Evolutionary conservation across 2,113 vertebrate species (phyloP).

Genomic region (Gallinago jamesoni): DNA sequence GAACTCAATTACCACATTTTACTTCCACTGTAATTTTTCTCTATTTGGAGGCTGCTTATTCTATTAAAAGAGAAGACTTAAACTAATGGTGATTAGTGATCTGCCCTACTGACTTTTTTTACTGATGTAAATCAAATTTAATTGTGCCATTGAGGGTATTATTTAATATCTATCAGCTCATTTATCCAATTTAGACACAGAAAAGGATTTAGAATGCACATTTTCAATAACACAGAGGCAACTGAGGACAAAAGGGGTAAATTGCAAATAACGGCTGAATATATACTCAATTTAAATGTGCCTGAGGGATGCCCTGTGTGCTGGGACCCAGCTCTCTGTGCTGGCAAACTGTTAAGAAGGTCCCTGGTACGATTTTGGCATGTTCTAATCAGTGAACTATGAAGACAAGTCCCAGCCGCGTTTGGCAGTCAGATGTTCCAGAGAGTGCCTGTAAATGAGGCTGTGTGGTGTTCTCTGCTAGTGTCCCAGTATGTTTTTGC

Average conservation of each 20-base stretch:
- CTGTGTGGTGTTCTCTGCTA: not conserved
- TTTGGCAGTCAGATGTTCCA: not conserved
- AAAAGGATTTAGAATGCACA: not conserved
- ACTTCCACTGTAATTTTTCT: constrained; percentile 48
- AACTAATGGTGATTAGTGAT: constrained; percentile 50
- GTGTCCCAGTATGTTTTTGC: not conserved
- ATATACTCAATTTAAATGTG: accelerated
- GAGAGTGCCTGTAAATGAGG: not conserved
- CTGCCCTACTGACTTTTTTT: not conserved
- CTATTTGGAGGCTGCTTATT: constrained; percentile 41
- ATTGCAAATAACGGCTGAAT: not conserved
- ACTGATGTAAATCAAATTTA: constrained; percentile 25
- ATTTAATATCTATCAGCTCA: constrained; percentile 29
- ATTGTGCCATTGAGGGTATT: not conserved
- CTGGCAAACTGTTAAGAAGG: not conserved
- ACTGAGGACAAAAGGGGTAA: not conserved
- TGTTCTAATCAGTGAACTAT: not conserved
- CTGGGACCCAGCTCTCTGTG: not conserved
- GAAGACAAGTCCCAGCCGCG: not conserved
- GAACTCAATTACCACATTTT: constrained; percentile 35
- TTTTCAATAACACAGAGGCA: not conserved
- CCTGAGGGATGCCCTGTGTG: not conserved
- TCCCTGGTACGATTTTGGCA: not conserved
- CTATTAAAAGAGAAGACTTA: constrained; percentile 17
- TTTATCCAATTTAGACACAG: not conserved